phyloP scores from a whole-genome alignment of 2,797 vertebrate genomes.

The Acanthurus leucopareius region DNA sequence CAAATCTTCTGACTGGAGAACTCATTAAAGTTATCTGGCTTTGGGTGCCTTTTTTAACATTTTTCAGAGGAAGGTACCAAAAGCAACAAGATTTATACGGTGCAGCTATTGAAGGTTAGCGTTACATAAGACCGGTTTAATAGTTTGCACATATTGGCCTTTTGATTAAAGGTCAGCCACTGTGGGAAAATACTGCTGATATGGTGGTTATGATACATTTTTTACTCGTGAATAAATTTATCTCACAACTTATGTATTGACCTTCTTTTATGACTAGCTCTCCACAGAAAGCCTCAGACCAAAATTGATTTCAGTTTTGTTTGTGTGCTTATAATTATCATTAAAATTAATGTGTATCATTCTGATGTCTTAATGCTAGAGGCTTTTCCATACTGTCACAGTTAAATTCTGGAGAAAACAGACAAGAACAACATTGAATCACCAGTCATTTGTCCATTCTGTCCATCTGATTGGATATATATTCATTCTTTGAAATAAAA shows the following conservation, averaged over 20 bases:
- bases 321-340: conserved; percentile 19
- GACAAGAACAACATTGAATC: background rate
- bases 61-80: background rate
- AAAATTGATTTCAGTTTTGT: conserved; percentile 20
- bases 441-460: conserved; percentile 11
- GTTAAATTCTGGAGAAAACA: background rate
- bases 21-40: conserved; percentile 14
- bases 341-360: background rate
- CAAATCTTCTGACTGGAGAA: conserved; percentile 23
- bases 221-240: conserved; percentile 14
- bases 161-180: background rate
- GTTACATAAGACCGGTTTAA: background rate
- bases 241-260: conserved; percentile 9
- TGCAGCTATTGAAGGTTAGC: background rate
- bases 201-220: background rate
- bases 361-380: no score
- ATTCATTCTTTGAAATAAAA: conserved; percentile 9
- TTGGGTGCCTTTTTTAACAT: conserved; percentile 7
- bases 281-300: background rate
- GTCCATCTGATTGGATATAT: background rate
- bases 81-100: background rate
- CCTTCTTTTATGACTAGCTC: background rate
- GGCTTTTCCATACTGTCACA: background rate
- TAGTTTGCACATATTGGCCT: conserved; percentile 2
- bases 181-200: background rate